Evolutionary conservation across 2,113 vertebrate species (phyloP).

Genomic region (Forbesichthys agassizii): DNA sequence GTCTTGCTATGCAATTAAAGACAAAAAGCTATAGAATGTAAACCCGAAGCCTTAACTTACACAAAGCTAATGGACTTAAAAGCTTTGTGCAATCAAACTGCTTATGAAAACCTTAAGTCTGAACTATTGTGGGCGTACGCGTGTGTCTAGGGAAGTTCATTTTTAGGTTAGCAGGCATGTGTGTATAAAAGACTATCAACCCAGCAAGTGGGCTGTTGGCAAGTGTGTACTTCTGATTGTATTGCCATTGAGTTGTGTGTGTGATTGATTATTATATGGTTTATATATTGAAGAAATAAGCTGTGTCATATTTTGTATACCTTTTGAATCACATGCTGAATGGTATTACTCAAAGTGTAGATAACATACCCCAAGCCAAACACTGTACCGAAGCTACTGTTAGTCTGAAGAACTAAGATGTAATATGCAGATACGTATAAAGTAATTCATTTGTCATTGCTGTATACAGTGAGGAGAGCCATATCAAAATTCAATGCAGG

Average conservation of each 20-base stretch:
- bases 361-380: constrained; percentile 11
- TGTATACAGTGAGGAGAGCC: constrained; percentile 8
- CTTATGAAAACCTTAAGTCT: constrained; percentile 5
- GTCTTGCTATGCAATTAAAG: constrained; percentile 26
- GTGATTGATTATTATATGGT: neutral
- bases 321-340: constrained; percentile 21
- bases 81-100: constrained; percentile 38
- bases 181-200: neutral
- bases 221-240: too few relatives aligned
- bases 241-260: neutral
- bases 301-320: neutral
- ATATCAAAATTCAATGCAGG: neutral
- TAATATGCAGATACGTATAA: constrained; percentile 41
- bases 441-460: constrained; percentile 20
- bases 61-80: constrained; percentile 19
- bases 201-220: too few relatives aligned
- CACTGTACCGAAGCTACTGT: neutral
- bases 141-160: too few relatives aligned
- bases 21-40: constrained; percentile 14
- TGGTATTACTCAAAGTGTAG: neutral
- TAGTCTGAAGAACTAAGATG: neutral
- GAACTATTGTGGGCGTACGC: neutral
- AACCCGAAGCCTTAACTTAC: constrained; percentile 24
- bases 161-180: neutral
- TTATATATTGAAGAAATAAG: neutral